A percentile compares a stretch with the other conserved stretches of the same genome.
Conservation (phyloP, 2,888 invertebrate species). For the Microplitis deprimator region DNA sequence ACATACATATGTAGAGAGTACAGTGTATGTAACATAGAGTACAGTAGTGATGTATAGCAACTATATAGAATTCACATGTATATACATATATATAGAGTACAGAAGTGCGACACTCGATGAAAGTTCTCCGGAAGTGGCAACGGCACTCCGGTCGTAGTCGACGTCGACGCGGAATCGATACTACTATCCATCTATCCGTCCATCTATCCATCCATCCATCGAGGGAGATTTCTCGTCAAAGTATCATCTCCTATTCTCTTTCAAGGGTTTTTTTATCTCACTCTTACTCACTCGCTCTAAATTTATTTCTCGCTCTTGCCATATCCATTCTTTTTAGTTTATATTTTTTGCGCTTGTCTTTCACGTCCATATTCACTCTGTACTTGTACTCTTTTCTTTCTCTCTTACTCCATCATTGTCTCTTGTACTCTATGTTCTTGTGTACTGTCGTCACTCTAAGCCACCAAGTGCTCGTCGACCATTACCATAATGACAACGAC, state of each 20-base stretch:
- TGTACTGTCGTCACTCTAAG: slow-evolving; percentile 1
- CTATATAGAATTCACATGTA: background rate
- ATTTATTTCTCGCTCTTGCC: slow-evolving; percentile 17
- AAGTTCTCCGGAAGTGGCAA: slow-evolving; percentile 41
- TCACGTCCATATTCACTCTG: slow-evolving; percentile 6
- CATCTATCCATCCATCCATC: slow-evolving; percentile 34
- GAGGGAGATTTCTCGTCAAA: slow-evolving; percentile 47
- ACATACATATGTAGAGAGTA: background rate
- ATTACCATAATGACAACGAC: slow-evolving; percentile 44
- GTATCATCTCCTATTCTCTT: slow-evolving; percentile 53
- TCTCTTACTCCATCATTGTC: slow-evolving; percentile 24
- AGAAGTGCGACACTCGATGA: slow-evolving; percentile 37
- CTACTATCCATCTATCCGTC: slow-evolving; percentile 38
- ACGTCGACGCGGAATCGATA: slow-evolving; percentile 47
- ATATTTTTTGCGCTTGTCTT: background rate
- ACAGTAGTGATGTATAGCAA: background rate
- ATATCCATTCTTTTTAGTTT: slow-evolving; percentile 1
- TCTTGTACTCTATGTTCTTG: background rate
- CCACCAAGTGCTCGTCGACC: slow-evolving; percentile 37
- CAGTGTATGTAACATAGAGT: background rate
- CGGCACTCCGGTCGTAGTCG: slow-evolving; percentile 38
- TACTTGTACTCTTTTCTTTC: slow-evolving; percentile 14
- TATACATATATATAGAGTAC: slow-evolving; percentile 14
- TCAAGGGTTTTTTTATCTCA: slow-evolving; percentile 47
- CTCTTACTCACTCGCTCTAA: slow-evolving; percentile 18